Percentiles rank a stretch among this genome's conserved stretches.
Evolutionary conservation across 2,888 invertebrate genomes (phyloP).

Genomic region (Mythimna albipuncta): DNA sequence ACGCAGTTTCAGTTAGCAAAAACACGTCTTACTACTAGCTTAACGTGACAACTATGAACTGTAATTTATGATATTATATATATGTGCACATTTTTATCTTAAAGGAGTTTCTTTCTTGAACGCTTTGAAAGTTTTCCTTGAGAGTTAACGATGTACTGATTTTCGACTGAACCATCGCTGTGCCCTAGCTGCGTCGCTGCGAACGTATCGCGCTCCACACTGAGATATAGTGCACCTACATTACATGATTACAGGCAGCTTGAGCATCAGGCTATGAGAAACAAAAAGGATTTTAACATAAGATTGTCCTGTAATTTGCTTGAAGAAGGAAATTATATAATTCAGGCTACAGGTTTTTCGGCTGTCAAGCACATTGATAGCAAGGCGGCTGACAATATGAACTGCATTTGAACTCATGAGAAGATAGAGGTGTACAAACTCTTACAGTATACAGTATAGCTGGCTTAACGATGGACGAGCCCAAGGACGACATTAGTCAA

Average conservation of each 20-base stretch:
- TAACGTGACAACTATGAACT: not conserved
- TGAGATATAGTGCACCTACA: not conserved
- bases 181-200: not conserved
- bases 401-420: not conserved
- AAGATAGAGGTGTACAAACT: not conserved
- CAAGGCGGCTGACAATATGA: not conserved
- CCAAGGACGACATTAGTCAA: not conserved
- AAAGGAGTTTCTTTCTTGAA: not conserved
- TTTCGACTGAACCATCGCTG: not conserved
- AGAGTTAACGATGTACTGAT: not conserved
- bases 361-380: constrained; percentile 8
- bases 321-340: not conserved
- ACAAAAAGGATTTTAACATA: not conserved
- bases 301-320: no score
- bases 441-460: not conserved
- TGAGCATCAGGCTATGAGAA: not conserved
- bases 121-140: no score
- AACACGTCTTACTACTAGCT: not conserved
- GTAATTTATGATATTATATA: not conserved
- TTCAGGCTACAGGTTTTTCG: not conserved
- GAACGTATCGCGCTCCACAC: no score
- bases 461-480: constrained; percentile 6
- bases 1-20: not conserved
- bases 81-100: not conserved
- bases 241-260: not conserved